Conservation (phyloP, 2,113 vertebrate genomes). For the Psittacula cyanocephala region DNA sequence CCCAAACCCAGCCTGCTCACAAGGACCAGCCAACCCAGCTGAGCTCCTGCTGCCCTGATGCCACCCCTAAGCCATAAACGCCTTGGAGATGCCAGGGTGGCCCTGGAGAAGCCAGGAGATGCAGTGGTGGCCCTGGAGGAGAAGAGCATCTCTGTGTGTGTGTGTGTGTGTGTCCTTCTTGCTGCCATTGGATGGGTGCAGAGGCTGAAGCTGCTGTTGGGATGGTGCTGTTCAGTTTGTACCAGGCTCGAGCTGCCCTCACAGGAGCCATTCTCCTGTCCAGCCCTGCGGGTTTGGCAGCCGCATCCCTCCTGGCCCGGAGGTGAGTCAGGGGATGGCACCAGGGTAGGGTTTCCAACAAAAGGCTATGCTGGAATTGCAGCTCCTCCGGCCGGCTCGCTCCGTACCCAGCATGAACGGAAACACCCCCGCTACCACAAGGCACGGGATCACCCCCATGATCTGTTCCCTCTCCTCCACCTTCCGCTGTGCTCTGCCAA, state of each 20-base stretch:
- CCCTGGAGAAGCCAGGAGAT: background rate
- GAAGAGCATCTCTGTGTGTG: background rate
- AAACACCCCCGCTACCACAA: background rate
- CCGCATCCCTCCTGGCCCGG: background rate
- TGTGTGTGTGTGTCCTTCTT: background rate
- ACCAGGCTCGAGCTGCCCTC: background rate
- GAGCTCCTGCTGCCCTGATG: background rate
- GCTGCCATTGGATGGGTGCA: background rate
- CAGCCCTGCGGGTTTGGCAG: background rate
- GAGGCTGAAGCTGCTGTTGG: background rate
- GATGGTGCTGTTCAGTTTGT: rapidly evolving
- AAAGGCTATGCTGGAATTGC: background rate
- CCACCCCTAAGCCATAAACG: background rate
- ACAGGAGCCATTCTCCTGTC: background rate
- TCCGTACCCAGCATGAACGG: background rate
- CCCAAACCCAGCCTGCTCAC: background rate
- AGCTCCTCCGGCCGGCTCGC: background rate
- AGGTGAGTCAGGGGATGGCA: conserved; percentile 1
- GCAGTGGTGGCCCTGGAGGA: background rate
- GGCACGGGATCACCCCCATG: background rate
- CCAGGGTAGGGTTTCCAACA: background rate
- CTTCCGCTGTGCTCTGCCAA: background rate
- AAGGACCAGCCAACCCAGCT: background rate
- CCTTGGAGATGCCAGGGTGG: background rate
- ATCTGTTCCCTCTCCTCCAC: background rate